A percentile compares a stretch with the other conserved stretches of the same genome.
Evolutionary conservation across 2,113 vertebrate species (phyloP).

Genomic region (Limanda limanda): DNA sequence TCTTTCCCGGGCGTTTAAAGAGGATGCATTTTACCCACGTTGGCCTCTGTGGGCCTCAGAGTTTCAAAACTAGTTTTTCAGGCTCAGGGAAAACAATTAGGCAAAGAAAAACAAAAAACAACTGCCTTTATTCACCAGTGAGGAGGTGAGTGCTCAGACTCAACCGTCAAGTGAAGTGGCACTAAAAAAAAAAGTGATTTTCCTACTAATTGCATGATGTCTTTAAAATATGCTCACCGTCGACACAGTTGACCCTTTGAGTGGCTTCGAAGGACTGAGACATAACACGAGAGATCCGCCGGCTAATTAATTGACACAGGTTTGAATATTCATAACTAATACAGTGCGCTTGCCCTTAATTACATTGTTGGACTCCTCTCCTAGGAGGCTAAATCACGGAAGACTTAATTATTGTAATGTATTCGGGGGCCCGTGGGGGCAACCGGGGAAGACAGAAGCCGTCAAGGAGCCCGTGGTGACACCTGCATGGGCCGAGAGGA

Average conservation of each 20-base stretch:
- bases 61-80: conserved; percentile 73
- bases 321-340: conserved; percentile 99
- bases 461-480: conserved; percentile 94
- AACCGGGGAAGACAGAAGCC: conserved; percentile 91
- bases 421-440: conserved; percentile 95
- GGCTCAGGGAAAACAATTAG: conserved; percentile 47
- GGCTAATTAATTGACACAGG: conserved; percentile 99
- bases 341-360: conserved; percentile 97
- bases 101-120: conserved; percentile 32
- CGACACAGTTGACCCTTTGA: conserved; percentile 89
- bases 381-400: conserved; percentile 99
- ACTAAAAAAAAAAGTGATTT: conserved; percentile 84
- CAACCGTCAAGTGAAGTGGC: conserved; percentile 72
- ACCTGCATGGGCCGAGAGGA: conserved; percentile 95
- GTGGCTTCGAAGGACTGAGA: conserved; percentile 90
- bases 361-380: conserved; percentile 99
- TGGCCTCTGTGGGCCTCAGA: conserved; percentile 88
- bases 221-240: conserved; percentile 86
- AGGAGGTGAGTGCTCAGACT: conserved; percentile 62
- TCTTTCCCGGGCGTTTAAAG: conserved; percentile 97
- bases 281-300: conserved; percentile 88
- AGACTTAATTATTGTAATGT: conserved; percentile 99
- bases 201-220: conserved; percentile 81
- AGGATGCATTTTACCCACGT: conserved; percentile 84
- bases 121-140: conserved; percentile 29